Conservation (phyloP, 2,888 invertebrate genomes). For the Schizotus pectinicornis region DNA sequence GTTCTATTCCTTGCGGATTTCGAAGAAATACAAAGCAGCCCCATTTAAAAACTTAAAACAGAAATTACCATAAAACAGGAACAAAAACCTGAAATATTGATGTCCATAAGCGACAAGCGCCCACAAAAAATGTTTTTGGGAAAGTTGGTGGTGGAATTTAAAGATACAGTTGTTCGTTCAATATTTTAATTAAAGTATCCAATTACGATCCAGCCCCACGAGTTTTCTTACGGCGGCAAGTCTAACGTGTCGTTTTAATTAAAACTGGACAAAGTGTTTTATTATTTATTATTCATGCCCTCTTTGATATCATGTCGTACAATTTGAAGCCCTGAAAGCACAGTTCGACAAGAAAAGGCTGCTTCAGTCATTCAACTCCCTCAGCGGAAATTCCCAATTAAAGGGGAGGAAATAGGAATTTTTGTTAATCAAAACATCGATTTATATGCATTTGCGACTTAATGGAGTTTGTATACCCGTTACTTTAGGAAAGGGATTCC, state of each 20-base stretch:
- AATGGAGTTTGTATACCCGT: conserved; percentile 6
- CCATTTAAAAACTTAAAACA: conserved; percentile 11
- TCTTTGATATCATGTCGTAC: not conserved
- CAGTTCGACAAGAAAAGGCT: conserved; percentile 5
- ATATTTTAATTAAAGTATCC: too few species aligned
- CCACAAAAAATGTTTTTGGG: too few species aligned
- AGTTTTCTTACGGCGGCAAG: not conserved
- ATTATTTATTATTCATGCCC: conserved; percentile 21
- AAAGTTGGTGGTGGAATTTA: too few species aligned
- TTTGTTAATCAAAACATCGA: conserved; percentile 27
- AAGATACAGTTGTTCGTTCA: too few species aligned
- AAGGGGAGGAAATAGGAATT: conserved; percentile 27
- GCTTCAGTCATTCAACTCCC: not conserved
- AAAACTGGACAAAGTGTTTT: not conserved
- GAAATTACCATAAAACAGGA: conserved; percentile 1
- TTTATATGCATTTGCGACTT: conserved; percentile 28
- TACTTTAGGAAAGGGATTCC: not conserved
- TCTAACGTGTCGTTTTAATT: not conserved
- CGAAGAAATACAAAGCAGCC: conserved; percentile 6
- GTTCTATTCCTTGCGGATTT: conserved; percentile 21
- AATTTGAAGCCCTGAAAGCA: too few species aligned
- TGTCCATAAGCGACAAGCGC: not conserved
- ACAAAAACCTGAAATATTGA: not conserved
- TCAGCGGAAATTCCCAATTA: conserved; percentile 24
- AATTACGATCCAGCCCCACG: not conserved